Conservation (phyloP, 2,797 vertebrate species). For the Paguma larvata region DNA sequence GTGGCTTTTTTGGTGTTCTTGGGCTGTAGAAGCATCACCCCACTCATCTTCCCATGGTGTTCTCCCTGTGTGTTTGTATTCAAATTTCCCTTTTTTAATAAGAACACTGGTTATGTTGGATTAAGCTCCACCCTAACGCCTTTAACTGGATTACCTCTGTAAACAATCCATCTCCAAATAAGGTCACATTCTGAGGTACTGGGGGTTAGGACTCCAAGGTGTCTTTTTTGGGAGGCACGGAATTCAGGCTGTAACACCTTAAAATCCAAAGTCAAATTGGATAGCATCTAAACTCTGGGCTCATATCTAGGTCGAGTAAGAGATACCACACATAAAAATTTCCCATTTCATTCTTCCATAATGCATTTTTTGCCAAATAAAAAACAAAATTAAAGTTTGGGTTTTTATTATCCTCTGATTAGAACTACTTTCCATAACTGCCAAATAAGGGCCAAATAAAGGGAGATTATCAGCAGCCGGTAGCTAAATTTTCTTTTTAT, state of each 20-base stretch:
- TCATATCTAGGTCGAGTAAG: not conserved
- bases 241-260: not conserved
- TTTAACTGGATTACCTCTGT: not conserved
- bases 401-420: not conserved
- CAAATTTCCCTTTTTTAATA: not conserved
- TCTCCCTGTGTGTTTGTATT: not conserved
- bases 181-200: not conserved
- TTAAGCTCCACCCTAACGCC: not conserved
- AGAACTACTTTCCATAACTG: slow-evolving; percentile 1
- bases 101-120: not conserved
- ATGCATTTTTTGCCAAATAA: slow-evolving; percentile 28
- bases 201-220: not conserved
- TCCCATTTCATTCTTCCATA: slow-evolving; percentile 21
- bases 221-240: not conserved
- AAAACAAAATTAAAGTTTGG: slow-evolving; percentile 12
- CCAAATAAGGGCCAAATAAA: not conserved
- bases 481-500: not conserved
- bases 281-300: not conserved
- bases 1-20: not conserved
- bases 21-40: not conserved
- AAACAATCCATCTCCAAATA: not conserved
- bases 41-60: not conserved
- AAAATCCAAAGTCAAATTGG: not conserved
- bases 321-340: not conserved
- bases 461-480: not conserved